Conservation (phyloP, 2,797 vertebrate genomes). For the Syndactyla subalaris region DNA sequence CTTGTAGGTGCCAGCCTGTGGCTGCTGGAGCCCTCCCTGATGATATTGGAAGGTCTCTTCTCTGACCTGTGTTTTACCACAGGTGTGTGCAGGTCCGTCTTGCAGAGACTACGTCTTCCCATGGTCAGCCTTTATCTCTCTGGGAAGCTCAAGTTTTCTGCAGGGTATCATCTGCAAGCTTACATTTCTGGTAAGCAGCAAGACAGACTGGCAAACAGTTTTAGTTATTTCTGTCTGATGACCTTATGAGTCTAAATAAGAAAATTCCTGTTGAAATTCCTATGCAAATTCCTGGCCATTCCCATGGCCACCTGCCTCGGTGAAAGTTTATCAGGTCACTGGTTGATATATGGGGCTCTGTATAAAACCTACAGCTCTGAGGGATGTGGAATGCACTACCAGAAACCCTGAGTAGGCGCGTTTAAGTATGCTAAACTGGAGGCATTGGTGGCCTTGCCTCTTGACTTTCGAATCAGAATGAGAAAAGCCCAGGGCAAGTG, state of each 20-base stretch:
- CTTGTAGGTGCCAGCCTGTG: rapidly evolving
- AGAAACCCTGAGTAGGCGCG: neutral
- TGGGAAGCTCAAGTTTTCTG: neutral
- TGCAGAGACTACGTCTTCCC: neutral
- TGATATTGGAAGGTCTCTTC: neutral
- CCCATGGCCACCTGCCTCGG: neutral
- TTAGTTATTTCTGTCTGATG: constrained; percentile 1
- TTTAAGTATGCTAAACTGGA: neutral
- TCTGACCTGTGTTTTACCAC: neutral
- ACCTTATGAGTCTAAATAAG: neutral
- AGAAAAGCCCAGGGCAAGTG: neutral
- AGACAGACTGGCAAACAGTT: neutral
- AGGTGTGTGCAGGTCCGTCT: neutral
- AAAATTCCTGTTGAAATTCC: constrained; percentile 45
- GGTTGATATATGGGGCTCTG: constrained; percentile 16
- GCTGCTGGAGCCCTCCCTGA: neutral
- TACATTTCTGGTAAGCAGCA: neutral
- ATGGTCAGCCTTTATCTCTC: neutral
- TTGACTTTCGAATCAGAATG: neutral
- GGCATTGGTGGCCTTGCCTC: neutral
- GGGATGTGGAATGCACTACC: neutral
- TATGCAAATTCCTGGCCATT: constrained; percentile 43
- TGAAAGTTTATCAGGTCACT: constrained; percentile 18
- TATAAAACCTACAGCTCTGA: neutral
- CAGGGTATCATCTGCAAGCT: neutral